Conservation (phyloP, 1,140 invertebrate species). For the Nasonia vitripennis region DNA sequence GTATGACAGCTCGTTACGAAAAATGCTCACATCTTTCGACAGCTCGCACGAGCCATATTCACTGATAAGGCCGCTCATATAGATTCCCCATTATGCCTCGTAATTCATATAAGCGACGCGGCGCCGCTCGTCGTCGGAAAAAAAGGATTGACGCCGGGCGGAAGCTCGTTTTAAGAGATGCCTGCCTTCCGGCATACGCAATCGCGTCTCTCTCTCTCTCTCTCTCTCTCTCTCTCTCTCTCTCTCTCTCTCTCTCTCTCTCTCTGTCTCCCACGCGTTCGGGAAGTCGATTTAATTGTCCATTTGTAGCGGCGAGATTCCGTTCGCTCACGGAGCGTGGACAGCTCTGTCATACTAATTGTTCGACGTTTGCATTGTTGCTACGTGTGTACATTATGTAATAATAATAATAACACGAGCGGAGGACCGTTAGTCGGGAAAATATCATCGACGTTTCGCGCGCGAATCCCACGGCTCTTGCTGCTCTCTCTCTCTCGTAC, state of each 20-base stretch:
- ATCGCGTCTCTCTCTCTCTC: not conserved
- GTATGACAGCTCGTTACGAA: not conserved
- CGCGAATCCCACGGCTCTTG: constrained; percentile 5
- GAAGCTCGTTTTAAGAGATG: constrained; percentile 8
- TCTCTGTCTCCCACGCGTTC: no score
- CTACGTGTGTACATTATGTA: not conserved
- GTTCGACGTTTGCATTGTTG: not conserved
- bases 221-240: no score
- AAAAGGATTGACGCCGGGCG: not conserved
- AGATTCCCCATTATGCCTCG: not conserved
- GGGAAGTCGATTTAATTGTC: no score
- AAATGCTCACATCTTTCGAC: not conserved
- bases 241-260: no score
- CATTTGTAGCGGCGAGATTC: not conserved
- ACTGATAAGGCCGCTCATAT: no score
- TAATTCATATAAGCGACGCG: not conserved
- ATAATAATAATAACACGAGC: not conserved
- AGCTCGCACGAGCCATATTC: no score
- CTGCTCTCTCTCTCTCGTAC: not conserved
- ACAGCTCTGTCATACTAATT: not conserved
- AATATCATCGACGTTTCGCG: not conserved
- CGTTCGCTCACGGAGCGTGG: not conserved
- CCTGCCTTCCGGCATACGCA: constrained; percentile 18
- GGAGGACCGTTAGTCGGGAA: not conserved
- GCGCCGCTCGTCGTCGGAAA: not conserved